Evolutionary conservation across 1,140 invertebrate species (phyloP), one percentile per base, ranked within the genome.

Genomic region (Zaprionus davidi): DNA sequence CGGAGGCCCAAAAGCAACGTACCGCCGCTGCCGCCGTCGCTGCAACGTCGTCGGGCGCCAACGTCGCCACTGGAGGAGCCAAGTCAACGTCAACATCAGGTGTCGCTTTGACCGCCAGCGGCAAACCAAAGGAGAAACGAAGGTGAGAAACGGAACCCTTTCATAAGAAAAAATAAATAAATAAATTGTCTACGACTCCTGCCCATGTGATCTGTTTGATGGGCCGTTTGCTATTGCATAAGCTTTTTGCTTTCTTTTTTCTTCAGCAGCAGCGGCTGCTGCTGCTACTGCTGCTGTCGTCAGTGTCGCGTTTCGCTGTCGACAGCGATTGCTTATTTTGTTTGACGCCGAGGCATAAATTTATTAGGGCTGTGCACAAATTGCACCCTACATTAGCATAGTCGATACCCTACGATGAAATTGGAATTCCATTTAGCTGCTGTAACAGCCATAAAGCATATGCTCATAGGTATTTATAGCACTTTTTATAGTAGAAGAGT

Each of bases 51-150:
- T 38, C 64, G 13, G 41, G 24, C 46, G 17, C 7, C 51, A 55
- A 41, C 26, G 62, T 38, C 31, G 6, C 28, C 36, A 44, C 64
- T 64, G 71, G 65, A 58, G 71, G 65, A 58, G 66, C 36, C 60
- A 70, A 70, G 41, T 22, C 63, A 20, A 34, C 73, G 31, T 5
- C 63, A 20, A 34, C 73, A 17, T 5, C 65, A 55, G 73, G 41
- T 71, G 72, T 63, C 24, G 78, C 64, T 57, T 74, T 78, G 51
- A 92, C 90, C 55, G 90, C 91, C 68, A 92, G 78, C 58, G 91
- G 91, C 12, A 92, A 92, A 56, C 91, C 91, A 28, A 92, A 92
- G 76, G 91, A 92, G 79, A 92, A 92, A 81, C 77, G 91, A 78
- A 88, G 91, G 91, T 92, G 71, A 83, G 87, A 65, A 41, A 56